phyloP scores from a whole-genome alignment of 1,140 invertebrate genomes.

The Phenacoccus solenopsis region DNA sequence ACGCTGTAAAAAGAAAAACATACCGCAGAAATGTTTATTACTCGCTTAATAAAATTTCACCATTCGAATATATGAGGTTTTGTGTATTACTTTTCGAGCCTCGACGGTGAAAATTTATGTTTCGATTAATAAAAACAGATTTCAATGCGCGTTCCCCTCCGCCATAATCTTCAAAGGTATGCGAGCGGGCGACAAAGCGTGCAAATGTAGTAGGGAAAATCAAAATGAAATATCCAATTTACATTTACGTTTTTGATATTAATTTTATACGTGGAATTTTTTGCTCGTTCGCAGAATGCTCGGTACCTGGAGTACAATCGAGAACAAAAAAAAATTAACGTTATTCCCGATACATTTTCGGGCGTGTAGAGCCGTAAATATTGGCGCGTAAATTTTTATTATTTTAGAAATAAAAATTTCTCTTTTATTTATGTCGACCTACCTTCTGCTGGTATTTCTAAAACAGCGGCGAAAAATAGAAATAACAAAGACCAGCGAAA shows the following conservation, averaged over 20 bases:
- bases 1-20: background rate
- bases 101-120: background rate
- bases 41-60: background rate
- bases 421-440: background rate
- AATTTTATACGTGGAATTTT: background rate
- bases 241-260: background rate
- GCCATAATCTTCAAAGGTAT: background rate
- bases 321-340: background rate
- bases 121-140: conserved; percentile 3
- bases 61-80: background rate
- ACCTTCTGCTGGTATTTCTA: background rate
- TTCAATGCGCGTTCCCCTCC: background rate
- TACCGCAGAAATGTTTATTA: background rate
- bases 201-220: background rate
- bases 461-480: background rate
- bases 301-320: no score
- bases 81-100: background rate
- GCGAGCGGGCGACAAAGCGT: background rate
- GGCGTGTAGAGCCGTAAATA: background rate
- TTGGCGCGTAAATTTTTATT: background rate
- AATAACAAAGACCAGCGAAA: background rate
- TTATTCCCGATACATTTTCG: background rate
- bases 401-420: background rate
- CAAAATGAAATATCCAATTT: background rate
- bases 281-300: no score